Base-by-base conservation (phyloP, 2,888 invertebrate genomes). In the Tetragonula carbonaria region DNA sequence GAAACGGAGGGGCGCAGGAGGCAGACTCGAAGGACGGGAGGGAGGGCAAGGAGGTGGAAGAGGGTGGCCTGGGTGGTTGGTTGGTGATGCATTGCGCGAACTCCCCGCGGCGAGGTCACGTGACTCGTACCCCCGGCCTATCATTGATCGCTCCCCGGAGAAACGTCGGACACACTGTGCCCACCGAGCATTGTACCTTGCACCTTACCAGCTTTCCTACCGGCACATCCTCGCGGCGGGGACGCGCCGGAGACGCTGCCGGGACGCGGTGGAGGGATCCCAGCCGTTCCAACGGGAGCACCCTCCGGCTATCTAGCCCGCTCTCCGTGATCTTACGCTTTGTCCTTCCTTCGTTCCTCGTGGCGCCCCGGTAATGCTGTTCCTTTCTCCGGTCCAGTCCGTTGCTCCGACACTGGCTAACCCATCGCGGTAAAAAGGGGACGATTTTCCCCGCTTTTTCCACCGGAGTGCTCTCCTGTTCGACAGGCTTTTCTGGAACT, bases 121-220 rank as follows among this genome's bases (percentile, higher is more conserved):
- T 94, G 94, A 93, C 92, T 91, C 92, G 91, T 91, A 92, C 92
- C 93, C 91, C 92, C 91, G 92, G 92, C 93, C 93, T 93, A 93
- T 93, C 94, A 94, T 94, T 93, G 94, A 94, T 94, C 94, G 93
- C 93, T 93, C 93, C 94, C 93, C 92, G 93, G 94, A 94, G 94
- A 90, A 93, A 92, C 93, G 93, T 92, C 90, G 91, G 93, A 92
- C 93, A 92, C 91, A 91, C 92, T 87, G 88, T 90, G 87, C 90
- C 87, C 88, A 90, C 90, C 87, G 82, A 90, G 90, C 90, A 90
- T 90, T 87, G 87, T 88, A 90, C 84, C 90, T 90, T 90, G 88
- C 90, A 90, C 90, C 88, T 90, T 90, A 87, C 86, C 90, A 84
- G 85, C 85, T 90, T 87, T 85, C 85, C 78, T 72, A 80, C 45